A percentile compares a stretch with the other conserved stretches of the same genome.
Evolutionary conservation across 53 echinoderm and acorn worm species (phyloP).

Genomic region (Holothuria leucospilota): DNA sequence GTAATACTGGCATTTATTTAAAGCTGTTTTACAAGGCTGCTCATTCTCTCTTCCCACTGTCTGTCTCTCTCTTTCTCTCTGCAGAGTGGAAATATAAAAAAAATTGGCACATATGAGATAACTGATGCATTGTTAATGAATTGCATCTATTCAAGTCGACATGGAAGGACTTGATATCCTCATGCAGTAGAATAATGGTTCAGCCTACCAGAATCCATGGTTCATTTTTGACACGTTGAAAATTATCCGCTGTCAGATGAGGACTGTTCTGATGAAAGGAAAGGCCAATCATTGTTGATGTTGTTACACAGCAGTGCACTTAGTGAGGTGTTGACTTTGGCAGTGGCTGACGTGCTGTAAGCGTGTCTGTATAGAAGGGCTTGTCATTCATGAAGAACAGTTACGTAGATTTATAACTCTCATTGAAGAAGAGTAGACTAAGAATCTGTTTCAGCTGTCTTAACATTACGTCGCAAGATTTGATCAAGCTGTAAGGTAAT

Average conservation of each 20-base stretch:
- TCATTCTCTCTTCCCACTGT: no score
- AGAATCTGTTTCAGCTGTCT: no score
- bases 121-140: constrained; percentile 29
- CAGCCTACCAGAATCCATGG: background rate
- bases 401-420: no score
- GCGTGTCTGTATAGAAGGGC: no score
- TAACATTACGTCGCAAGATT: no score
- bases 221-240: constrained; percentile 38
- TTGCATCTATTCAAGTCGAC: background rate
- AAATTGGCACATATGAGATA: constrained; percentile 2
- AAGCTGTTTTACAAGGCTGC: no score
- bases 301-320: constrained; percentile 28
- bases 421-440: no score
- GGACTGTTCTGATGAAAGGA: background rate
- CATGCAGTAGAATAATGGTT: constrained; percentile 1
- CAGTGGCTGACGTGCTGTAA: background rate
- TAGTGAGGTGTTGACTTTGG: constrained; percentile 33
- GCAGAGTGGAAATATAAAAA: background rate
- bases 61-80: no score
- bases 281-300: constrained; percentile 20
- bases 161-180: constrained; percentile 10
- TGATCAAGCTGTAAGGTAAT: no score
- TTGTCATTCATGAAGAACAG: no score
- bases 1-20: no score
- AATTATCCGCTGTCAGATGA: background rate